These are phyloP conservation scores for Colaptes auratus DNA, from an alignment of 2,113 vertebrate genomes.

Conservation along the genomic window DNA sequence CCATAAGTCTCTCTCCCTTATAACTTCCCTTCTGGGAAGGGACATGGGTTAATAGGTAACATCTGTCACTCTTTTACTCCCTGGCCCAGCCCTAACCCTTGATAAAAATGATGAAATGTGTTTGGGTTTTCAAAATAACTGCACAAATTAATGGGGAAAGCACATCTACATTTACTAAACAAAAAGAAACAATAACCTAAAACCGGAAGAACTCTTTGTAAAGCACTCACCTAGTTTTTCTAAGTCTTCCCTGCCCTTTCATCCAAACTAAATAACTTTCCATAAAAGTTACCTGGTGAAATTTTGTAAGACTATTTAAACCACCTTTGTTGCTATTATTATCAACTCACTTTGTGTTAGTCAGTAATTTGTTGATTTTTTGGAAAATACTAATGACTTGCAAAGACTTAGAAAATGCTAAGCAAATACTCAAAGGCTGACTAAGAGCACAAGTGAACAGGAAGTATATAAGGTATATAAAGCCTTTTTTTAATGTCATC, in stretches of 20 bases:
- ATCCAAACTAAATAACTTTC: background rate
- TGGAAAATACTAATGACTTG: background rate
- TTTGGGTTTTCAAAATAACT: background rate
- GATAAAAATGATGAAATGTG: background rate
- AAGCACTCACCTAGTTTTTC: background rate
- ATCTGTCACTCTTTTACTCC: no score
- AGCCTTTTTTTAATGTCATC: background rate
- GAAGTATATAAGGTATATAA: background rate
- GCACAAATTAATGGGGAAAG: background rate
- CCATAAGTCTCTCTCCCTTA: no score
- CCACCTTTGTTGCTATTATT: background rate
- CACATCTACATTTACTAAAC: background rate
- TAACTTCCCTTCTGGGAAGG: no score
- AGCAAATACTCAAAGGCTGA: background rate
- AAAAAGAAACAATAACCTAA: background rate
- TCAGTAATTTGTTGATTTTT: background rate
- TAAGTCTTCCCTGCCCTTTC: background rate
- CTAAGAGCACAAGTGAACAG: accelerated
- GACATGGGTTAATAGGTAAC: no score
- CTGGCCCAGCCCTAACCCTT: no score
- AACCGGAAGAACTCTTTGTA: background rate
- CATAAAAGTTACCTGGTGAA: background rate
- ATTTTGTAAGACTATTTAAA: background rate
- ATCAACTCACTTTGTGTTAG: background rate
- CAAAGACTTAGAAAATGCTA: background rate